Evolutionary conservation across 2,797 vertebrate species (phyloP).

Genomic region (Sebastes hubbsi): DNA sequence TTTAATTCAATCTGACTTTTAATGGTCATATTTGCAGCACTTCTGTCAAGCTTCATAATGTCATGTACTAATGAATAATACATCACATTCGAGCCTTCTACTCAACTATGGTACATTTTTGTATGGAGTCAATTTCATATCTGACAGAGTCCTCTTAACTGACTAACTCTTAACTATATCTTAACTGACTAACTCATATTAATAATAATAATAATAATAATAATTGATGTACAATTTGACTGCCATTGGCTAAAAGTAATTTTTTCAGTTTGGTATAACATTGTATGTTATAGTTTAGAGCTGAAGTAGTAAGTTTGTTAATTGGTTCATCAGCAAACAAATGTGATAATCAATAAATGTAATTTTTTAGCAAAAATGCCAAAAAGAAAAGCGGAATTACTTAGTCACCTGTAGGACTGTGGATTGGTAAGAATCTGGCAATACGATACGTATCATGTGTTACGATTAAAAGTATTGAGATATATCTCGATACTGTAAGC

Average conservation of each 20-base stretch:
- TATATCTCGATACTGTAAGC: too few species aligned
- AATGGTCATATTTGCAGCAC: not conserved
- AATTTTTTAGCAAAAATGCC: too few species aligned
- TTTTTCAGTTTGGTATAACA: not conserved
- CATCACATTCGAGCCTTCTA: not conserved
- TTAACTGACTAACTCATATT: not conserved
- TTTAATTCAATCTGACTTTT: constrained; percentile 40
- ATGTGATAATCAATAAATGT: too few species aligned
- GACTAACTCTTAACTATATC: not conserved
- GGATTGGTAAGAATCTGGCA: too few species aligned
- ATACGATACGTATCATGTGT: too few species aligned
- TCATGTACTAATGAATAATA: not conserved
- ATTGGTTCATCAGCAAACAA: too few species aligned
- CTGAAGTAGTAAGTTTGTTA: too few species aligned
- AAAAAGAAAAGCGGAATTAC: too few species aligned
- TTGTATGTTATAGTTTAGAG: not conserved
- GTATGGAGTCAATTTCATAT: not conserved
- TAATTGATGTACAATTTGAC: not conserved
- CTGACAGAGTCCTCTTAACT: not conserved
- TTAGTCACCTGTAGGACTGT: too few species aligned
- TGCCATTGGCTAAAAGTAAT: not conserved
- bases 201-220: not conserved
- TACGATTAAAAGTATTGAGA: too few species aligned
- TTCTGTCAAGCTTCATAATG: not conserved
- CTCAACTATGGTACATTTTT: not conserved